These are phyloP conservation scores for Eurystomus gularis DNA, from an alignment of 2,113 vertebrate species.

Conservation along the genomic window DNA sequence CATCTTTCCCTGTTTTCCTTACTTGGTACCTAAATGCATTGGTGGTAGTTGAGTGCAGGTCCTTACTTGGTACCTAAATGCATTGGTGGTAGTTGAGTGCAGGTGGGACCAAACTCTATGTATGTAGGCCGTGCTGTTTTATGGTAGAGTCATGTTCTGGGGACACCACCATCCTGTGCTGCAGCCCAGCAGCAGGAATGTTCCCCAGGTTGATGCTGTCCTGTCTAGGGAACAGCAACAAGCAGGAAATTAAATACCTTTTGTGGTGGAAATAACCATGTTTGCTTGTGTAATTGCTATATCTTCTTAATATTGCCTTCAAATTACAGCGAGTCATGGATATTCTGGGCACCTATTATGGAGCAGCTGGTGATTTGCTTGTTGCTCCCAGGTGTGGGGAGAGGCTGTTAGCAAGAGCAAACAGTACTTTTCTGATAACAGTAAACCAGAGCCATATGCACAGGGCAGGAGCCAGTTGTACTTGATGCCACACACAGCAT, in stretches of 20 bases:
- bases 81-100: fast-evolving
- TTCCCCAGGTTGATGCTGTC: background rate
- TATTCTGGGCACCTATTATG: background rate
- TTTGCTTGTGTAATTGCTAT: background rate
- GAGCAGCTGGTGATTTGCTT: slow-evolving; percentile 25
- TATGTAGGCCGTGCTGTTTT: background rate
- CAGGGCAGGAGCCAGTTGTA: background rate
- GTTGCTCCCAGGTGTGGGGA: background rate
- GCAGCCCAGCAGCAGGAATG: background rate
- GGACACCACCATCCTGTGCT: background rate
- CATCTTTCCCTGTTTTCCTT: background rate
- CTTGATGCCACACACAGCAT: background rate
- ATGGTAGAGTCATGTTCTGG: background rate
- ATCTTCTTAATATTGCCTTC: background rate
- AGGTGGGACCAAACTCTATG: background rate
- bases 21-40: fast-evolving
- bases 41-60: background rate
- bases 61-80: background rate
- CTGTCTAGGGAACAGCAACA: background rate
- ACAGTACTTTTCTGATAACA: background rate
- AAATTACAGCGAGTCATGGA: slow-evolving; percentile 8
- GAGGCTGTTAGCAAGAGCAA: background rate
- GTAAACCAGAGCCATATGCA: background rate
- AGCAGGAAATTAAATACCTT: slow-evolving; percentile 26
- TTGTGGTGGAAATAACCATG: background rate